Conservation (phyloP, 2,888 invertebrate species). For the Malthinus seriepunctatus region DNA sequence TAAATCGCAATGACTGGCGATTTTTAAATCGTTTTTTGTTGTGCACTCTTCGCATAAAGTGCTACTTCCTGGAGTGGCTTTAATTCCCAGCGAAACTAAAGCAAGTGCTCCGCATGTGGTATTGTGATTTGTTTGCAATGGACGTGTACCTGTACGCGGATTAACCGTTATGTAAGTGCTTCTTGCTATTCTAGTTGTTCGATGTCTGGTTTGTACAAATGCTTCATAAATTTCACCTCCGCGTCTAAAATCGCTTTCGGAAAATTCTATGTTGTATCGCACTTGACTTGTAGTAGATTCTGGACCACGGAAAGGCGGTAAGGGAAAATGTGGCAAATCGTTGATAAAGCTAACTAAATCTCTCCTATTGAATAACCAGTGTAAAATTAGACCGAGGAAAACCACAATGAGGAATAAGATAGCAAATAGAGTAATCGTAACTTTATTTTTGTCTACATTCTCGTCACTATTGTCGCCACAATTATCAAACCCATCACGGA, state of each 20-base stretch:
- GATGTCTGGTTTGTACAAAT: constrained; percentile 23
- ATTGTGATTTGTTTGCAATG: background rate
- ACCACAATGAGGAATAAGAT: constrained; percentile 21
- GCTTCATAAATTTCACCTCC: constrained; percentile 39
- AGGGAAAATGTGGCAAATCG: constrained; percentile 39
- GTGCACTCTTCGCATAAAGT: background rate
- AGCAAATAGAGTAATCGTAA: constrained; percentile 12
- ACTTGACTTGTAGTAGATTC: constrained; percentile 18
- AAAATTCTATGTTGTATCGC: constrained; percentile 26
- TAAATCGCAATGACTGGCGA: too few relatives aligned
- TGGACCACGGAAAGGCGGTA: constrained; percentile 36
- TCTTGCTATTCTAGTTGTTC: background rate
- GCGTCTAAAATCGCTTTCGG: constrained; percentile 28
- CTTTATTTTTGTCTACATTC: background rate
- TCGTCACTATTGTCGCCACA: constrained; percentile 39
- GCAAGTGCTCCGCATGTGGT: constrained; percentile 3
- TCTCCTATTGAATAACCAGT: constrained; percentile 33
- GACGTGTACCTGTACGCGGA: background rate
- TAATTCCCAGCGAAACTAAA: constrained; percentile 15
- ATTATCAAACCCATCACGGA: constrained; percentile 34
- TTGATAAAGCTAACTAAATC: constrained; percentile 31
- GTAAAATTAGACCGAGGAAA: constrained; percentile 26
- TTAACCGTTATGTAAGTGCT: background rate
- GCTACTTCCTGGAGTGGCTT: background rate
- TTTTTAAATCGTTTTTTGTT: background rate